These are phyloP conservation scores for Neotoma lepida DNA, from an alignment of 2,113 vertebrate genomes.

Conservation along the genomic window DNA sequence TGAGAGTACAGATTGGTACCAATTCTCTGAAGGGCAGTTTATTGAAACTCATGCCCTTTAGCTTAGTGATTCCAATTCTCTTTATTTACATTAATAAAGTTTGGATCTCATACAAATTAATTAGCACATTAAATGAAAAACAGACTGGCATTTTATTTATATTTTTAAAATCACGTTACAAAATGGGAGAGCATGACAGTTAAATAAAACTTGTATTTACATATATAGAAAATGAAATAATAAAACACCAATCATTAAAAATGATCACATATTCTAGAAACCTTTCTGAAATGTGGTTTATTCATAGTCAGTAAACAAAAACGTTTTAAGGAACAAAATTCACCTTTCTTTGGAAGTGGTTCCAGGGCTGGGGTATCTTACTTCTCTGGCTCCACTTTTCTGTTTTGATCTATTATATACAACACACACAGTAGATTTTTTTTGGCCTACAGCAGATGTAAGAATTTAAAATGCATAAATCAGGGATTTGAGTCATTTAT, in stretches of 20 bases:
- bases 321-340: neutral
- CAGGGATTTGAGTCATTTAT: neutral
- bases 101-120: neutral
- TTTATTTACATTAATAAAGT: neutral
- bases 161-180: neutral
- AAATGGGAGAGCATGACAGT: neutral
- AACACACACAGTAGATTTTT: neutral
- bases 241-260: neutral
- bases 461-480: neutral
- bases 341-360: too few species aligned
- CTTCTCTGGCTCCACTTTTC: neutral
- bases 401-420: neutral
- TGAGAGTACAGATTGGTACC: neutral
- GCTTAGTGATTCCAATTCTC: neutral
- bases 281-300: neutral
- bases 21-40: neutral
- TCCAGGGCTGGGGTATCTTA: neutral
- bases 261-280: neutral
- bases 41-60: neutral
- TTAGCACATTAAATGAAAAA: neutral
- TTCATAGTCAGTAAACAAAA: neutral
- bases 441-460: neutral
- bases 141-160: neutral
- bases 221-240: neutral
- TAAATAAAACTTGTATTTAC: neutral